Base-by-base conservation (phyloP, 2,797 vertebrate genomes). In the Peromyscus nudipes region DNA sequence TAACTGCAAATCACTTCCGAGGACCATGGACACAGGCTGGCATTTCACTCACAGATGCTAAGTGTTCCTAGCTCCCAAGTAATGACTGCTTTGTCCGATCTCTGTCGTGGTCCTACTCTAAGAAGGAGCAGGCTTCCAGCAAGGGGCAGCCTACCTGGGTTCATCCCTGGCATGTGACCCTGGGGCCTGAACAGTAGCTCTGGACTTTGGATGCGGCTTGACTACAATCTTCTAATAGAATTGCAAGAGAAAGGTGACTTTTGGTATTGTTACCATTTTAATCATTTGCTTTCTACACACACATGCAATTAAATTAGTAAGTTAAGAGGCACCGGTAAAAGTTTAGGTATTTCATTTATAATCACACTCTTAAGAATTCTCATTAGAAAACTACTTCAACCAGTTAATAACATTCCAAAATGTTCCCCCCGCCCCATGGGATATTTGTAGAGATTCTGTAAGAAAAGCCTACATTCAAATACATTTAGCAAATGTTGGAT, bases 31-130 rank as follows among this genome's bases (percentile, higher is more conserved):
- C 29, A 67, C 57, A 40, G 83, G 13, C 60, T 0, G 31, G 27
- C 19, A 65, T 80, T 37, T 13, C 3, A 0, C 2, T 0, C 0
- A 64, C 21, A 4, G n/a, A 37, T 65, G 71, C 13, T 37, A 27
- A 29, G 23, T 1, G 19, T 37, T 12, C 13, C 55, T 4, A 16
- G 71, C 14, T 57, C 37, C 27, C 8, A 0, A 3, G 0, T 16
- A 1, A 1, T 12, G 11, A 55, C 65, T 31, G 60, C 17, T 77
- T 27, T 2, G 0, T 43, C 73, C 37, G 6, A 52, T 1, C 65
- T 60, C 64, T 31, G 37, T 23, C 12, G 86, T 73, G 55, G 29
- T 1, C 8, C 60, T 46, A 1, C 13, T 31, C 6, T 14, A 2
- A 3, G 7, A 0, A 60, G 12, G 37, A 52, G 11, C 0, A 76